Evolutionary conservation across 2,888 invertebrate species (phyloP).

Genomic region (Pedicia rivosa): DNA sequence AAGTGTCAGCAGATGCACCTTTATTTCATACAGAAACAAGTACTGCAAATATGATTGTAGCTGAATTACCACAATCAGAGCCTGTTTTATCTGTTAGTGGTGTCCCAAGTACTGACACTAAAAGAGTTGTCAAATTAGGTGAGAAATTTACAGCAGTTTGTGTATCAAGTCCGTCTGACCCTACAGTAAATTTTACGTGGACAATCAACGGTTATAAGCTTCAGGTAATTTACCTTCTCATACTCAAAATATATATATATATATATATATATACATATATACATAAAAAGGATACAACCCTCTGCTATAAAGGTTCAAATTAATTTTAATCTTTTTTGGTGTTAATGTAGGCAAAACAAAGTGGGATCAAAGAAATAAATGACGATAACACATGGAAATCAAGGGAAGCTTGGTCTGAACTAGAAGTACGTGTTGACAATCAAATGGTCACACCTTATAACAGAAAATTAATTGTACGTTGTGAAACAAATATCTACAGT

Average conservation of each 20-base stretch:
- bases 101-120: conserved; percentile 20
- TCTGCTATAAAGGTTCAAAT: too few relatives aligned
- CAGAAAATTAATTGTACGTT: conserved; percentile 12
- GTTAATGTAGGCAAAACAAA: conserved; percentile 12
- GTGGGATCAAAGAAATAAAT: conserved; percentile 10
- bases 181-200: conserved; percentile 31
- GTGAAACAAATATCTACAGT: conserved; percentile 14
- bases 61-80: conserved; percentile 28
- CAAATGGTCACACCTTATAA: conserved; percentile 10
- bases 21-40: conserved; percentile 31
- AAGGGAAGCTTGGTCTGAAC: conserved; percentile 14
- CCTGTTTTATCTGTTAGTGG: conserved; percentile 28
- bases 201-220: conserved; percentile 23
- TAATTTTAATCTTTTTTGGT: too few relatives aligned
- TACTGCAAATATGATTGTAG: conserved; percentile 28
- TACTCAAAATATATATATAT: too few relatives aligned
- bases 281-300: too few relatives aligned
- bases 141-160: conserved; percentile 30
- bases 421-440: conserved; percentile 13
- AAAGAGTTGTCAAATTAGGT: conserved; percentile 26
- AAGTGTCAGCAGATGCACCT: conserved; percentile 33
- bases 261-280: not conserved
- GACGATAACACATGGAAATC: conserved; percentile 6
- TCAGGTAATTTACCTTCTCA: too few relatives aligned
- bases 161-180: conserved; percentile 29